phyloP scores from a whole-genome alignment of 2,888 invertebrate genomes.

The Steinernema hermaphroditum region DNA sequence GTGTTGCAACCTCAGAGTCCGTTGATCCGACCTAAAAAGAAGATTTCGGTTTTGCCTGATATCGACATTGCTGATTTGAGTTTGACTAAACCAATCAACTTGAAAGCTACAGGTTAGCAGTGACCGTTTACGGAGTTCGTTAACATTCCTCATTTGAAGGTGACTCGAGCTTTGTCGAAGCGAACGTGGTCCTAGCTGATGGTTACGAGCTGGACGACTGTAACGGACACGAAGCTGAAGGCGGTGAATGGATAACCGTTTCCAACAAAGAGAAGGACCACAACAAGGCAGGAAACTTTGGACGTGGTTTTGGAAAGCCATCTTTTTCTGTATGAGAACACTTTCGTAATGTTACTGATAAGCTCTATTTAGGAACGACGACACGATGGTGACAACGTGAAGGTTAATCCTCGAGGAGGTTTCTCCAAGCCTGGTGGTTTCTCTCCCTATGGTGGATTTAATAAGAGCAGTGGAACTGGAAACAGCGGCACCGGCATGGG shows the following conservation, averaged over 20 bases:
- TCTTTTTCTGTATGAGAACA: not conserved
- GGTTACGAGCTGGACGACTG: not conserved
- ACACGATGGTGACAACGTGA: not conserved
- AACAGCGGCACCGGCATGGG: not conserved
- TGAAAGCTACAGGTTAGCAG: not conserved
- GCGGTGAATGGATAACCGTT: conserved; percentile 19
- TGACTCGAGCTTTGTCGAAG: not conserved
- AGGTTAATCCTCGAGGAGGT: not conserved
- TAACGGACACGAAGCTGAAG: not conserved
- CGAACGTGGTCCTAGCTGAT: not conserved
- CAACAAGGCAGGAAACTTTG: not conserved
- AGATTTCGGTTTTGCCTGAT: not conserved
- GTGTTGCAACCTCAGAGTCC: not conserved
- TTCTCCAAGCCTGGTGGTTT: conserved; percentile 10
- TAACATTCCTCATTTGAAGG: not conserved
- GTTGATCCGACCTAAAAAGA: not conserved
- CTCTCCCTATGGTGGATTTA: not conserved
- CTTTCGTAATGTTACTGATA: not conserved
- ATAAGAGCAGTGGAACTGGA: not conserved
- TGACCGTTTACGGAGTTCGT: not conserved
- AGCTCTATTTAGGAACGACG: not conserved
- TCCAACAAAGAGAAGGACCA: conserved; percentile 15
- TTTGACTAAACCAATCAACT: no score
- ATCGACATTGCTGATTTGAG: not conserved
- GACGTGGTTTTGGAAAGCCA: conserved; percentile 5